These are phyloP conservation scores for Eurytoma adleriae DNA, from an alignment of 2,888 invertebrate genomes.

Conservation along the genomic window DNA sequence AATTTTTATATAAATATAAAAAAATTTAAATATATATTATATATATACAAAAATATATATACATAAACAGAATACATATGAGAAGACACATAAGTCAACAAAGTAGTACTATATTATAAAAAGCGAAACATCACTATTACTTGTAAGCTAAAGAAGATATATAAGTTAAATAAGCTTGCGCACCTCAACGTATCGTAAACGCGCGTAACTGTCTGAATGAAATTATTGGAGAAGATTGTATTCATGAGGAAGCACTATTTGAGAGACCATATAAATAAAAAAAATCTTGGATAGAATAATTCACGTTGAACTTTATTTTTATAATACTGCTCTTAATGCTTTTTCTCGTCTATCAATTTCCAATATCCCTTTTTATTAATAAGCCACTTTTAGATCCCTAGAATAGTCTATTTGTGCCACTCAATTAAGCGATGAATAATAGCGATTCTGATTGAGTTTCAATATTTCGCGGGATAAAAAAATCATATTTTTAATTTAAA, in stretches of 20 bases:
- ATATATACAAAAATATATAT: conserved; percentile 47
- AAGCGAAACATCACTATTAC: conserved; percentile 60
- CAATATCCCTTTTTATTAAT: background rate
- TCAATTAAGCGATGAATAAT: too few relatives aligned
- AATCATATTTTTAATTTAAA: too few relatives aligned
- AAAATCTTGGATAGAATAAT: conserved; percentile 61
- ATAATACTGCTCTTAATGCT: background rate
- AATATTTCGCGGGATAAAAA: too few relatives aligned
- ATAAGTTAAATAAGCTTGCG: conserved; percentile 56
- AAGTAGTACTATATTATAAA: conserved; percentile 56
- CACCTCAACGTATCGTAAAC: conserved; percentile 61
- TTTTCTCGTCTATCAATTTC: background rate
- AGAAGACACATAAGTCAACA: conserved; percentile 51
- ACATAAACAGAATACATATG: conserved; percentile 23
- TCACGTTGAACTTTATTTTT: conserved; percentile 33
- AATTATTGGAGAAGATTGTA: conserved; percentile 56
- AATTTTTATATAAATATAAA: conserved; percentile 66
- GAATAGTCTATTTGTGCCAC: too few relatives aligned
- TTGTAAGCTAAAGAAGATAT: conserved; percentile 51
- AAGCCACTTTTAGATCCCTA: too few relatives aligned
- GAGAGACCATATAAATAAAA: conserved; percentile 63
- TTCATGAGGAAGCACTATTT: conserved; percentile 58
- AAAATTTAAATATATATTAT: conserved; percentile 56
- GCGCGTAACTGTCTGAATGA: conserved; percentile 59
- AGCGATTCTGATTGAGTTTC: too few relatives aligned